Evolutionary conservation across 2,113 vertebrate genomes (phyloP), one percentile per base, ranked within the genome.

Genomic region (Theristicus caerulescens): DNA sequence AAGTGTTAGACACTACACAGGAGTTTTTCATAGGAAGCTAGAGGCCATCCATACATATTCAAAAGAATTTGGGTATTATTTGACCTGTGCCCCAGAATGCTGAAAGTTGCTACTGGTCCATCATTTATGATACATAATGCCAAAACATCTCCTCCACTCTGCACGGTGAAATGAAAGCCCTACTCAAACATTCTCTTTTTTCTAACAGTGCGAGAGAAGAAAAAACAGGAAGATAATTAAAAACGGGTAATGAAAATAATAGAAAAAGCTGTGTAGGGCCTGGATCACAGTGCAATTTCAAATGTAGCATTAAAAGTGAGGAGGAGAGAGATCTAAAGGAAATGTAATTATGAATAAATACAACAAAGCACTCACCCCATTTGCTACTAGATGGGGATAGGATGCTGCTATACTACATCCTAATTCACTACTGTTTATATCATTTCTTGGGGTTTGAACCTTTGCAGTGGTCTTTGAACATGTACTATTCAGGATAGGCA

Each of bases 41-140:
- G 61, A 89, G 89, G 91, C 83, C 32, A 96, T 79, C 6, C 74
- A 93, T 70, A 69, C 65, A 85, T 95, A 95, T 91, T 95, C 83
- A 96, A 79, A 91, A 92, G 36, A 38, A 92, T 88, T 32, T 34
- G 16, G 70, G 76, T 89, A 80, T 96, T 85, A 90, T 88, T 80
- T 95, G 94, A 93, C 87, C 95, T 77, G 21, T 91, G 66, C 49
- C 74, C 78, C 42, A 62, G 73, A 93, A 79, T 46, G 73, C 66
- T 93, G 52, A 7, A 76, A 91, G 44, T 69, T 87, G 70, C 58
- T 95, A 73, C 84, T 94, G 78, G 65, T 87, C 64, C 62, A 73
- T 80, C 83, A 84, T 95, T 92, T 93, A 67, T 0, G 0, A 81
- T 65, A 73, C 31, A 90, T 66, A 90, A 90, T 44, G 18, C 36